Percentiles rank a stretch among this genome's conserved stretches.
Evolutionary conservation across 1,140 invertebrate genomes (phyloP).

Genomic region (Wiebesia pumilae): DNA sequence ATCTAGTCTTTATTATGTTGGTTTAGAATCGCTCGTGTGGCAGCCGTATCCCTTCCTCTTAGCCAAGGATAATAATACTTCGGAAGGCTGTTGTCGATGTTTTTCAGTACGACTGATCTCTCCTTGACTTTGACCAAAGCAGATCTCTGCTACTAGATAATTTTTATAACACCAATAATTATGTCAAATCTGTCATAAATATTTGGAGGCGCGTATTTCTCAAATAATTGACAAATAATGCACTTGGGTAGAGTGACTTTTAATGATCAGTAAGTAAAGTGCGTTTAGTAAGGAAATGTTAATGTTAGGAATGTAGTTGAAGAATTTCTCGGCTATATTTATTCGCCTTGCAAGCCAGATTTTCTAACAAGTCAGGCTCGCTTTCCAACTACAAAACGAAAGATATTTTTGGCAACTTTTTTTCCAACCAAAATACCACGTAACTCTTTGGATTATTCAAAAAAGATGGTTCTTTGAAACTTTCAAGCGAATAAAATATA

Average conservation of each 20-base stretch:
- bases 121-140: background rate
- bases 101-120: background rate
- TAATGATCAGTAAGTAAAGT: no score
- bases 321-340: background rate
- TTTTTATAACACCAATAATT: background rate
- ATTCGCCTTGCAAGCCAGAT: background rate
- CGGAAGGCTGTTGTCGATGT: background rate
- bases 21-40: background rate
- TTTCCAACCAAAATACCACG: background rate
- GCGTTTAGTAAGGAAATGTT: no score
- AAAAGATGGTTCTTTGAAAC: background rate
- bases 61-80: background rate
- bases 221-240: no score
- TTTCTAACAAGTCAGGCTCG: background rate
- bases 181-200: background rate
- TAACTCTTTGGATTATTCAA: background rate
- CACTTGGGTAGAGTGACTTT: no score
- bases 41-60: background rate
- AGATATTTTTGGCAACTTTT: constrained; percentile 1
- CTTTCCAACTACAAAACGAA: background rate
- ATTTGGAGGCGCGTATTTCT: no score
- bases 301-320: no score
- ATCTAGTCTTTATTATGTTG: background rate
- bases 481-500: background rate
- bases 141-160: background rate